Conservation (phyloP, 2,113 vertebrate species). For the Pitta sordida region DNA sequence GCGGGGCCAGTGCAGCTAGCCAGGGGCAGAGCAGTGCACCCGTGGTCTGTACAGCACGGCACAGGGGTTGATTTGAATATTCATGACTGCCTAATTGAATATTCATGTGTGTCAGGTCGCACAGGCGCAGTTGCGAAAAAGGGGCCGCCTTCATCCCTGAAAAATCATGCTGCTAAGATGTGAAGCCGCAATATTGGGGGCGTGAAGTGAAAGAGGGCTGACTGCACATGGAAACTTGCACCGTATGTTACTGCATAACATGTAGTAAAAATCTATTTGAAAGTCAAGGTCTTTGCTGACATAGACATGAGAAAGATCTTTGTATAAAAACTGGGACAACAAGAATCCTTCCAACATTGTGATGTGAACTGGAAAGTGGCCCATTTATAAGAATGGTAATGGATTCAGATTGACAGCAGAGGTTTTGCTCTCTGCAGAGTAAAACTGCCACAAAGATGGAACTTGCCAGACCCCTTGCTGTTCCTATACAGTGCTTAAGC, state of each 20-base stretch:
- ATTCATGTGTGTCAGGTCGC: too few relatives aligned
- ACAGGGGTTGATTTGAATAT: too few relatives aligned
- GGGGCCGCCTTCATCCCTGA: too few relatives aligned
- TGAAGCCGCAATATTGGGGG: too few relatives aligned
- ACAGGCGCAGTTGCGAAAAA: too few relatives aligned
- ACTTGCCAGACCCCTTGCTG: background rate
- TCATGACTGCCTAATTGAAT: too few relatives aligned
- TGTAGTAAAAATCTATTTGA: background rate
- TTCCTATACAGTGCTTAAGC: background rate
- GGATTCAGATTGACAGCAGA: background rate
- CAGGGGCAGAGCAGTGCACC: too few relatives aligned
- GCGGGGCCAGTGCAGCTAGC: too few relatives aligned
- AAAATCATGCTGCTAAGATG: too few relatives aligned
- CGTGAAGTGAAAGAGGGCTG: too few relatives aligned
- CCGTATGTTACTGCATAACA: background rate
- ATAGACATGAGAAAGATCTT: background rate
- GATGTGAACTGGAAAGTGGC: background rate
- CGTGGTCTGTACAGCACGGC: too few relatives aligned
- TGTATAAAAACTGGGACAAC: background rate
- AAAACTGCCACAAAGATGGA: fast-evolving
- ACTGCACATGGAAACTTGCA: background rate
- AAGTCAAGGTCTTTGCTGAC: background rate
- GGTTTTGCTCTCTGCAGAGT: background rate
- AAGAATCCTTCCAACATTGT: background rate
- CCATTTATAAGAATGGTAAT: background rate